Evolutionary conservation across 64 coral and sea anemone species (phyloP).

Genomic region (Dendrophyllia cribrosa): DNA sequence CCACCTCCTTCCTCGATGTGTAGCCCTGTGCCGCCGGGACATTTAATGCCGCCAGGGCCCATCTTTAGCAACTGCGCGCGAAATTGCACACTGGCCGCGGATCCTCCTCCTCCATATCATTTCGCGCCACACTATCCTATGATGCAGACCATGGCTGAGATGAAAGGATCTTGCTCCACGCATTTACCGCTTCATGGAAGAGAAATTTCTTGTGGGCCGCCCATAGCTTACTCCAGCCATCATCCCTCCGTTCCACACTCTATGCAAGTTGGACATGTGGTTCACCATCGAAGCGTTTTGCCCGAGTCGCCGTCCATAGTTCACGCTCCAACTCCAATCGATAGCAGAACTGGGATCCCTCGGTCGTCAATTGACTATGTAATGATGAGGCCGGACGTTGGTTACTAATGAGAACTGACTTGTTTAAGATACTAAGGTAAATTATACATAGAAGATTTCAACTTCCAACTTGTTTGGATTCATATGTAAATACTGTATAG

Average conservation of each 20-base stretch:
- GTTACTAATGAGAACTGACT: constrained; percentile 26
- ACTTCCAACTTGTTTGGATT: background rate
- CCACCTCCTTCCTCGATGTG: constrained; percentile 77
- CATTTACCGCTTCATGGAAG: constrained; percentile 72
- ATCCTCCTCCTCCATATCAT: constrained; percentile 87
- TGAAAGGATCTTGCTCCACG: constrained; percentile 71
- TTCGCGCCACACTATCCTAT: constrained; percentile 79
- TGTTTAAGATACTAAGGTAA: background rate
- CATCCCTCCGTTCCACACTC: constrained; percentile 77
- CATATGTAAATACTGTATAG: constrained; percentile 6
- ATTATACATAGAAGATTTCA: background rate
- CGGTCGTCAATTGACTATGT: constrained; percentile 83
- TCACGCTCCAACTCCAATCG: constrained; percentile 79
- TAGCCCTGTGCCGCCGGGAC: constrained; percentile 73
- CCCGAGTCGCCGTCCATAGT: constrained; percentile 63
- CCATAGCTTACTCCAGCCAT: constrained; percentile 70
- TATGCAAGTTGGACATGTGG: constrained; percentile 74
- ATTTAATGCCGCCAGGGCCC: constrained; percentile 60
- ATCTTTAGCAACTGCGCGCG: constrained; percentile 78
- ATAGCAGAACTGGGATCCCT: constrained; percentile 84
- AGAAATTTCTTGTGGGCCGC: constrained; percentile 71
- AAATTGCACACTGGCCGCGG: constrained; percentile 64
- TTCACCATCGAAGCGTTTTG: constrained; percentile 77
- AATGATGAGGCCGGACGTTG: constrained; percentile 77
- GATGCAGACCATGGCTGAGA: constrained; percentile 43